phyloP scores from a whole-genome alignment of 2,797 vertebrate genomes.

The Phrynocephalus forsythii region DNA sequence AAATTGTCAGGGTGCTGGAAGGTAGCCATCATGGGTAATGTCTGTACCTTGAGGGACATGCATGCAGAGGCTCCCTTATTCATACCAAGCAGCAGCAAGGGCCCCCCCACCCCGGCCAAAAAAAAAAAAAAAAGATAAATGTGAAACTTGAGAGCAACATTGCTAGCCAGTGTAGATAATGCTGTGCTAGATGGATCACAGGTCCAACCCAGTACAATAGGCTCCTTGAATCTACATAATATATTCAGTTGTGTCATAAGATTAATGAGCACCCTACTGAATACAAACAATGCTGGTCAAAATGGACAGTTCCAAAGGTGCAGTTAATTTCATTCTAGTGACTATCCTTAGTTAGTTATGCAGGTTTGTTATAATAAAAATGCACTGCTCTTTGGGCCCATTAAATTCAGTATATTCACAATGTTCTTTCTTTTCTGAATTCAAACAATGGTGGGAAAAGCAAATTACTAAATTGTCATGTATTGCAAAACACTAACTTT shows the following conservation, averaged over 20 bases:
- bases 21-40: not conserved
- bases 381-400: not conserved
- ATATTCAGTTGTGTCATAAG: not conserved
- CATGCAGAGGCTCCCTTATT: not conserved
- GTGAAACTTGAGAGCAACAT: not conserved
- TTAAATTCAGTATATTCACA: not conserved
- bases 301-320: not conserved
- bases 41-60: not conserved
- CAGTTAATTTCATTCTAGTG: not conserved
- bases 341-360: not conserved
- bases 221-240: not conserved
- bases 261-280: conserved; percentile 1
- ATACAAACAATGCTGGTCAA: conserved; percentile 1
- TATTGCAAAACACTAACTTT: too few species aligned
- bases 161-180: not conserved
- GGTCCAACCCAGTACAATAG: not conserved
- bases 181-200: not conserved
- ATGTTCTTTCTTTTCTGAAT: not conserved
- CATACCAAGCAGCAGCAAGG: too few species aligned
- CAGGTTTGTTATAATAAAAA: not conserved
- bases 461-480: not conserved
- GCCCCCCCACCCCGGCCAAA: too few species aligned
- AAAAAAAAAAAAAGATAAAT: too few species aligned
- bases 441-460: not conserved
- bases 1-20: not conserved